phyloP scores from a whole-genome alignment of 23 tunicate species.

The Halocynthia aurantium region DNA sequence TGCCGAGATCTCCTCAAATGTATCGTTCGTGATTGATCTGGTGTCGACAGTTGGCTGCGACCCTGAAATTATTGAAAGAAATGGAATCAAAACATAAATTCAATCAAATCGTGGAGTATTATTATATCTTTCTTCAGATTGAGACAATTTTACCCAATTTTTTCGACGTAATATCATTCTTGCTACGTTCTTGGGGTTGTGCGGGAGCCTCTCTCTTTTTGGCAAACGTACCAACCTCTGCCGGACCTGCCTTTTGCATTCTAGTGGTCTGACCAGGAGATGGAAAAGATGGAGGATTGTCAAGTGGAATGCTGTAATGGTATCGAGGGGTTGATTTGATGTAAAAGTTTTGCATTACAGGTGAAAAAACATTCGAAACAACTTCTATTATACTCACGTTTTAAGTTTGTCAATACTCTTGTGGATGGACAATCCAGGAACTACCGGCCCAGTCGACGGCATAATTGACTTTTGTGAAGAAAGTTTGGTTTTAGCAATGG shows the following conservation, averaged over 20 bases:
- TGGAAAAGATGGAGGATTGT: background rate
- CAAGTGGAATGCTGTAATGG: background rate
- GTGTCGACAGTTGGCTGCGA: background rate
- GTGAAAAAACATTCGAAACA: too few relatives aligned
- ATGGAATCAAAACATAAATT: background rate
- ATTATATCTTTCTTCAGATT: too few relatives aligned
- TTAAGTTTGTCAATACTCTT: too few relatives aligned
- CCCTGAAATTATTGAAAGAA: background rate
- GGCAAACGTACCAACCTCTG: conserved; percentile 3
- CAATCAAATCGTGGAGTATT: too few relatives aligned
- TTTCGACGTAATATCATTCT: too few relatives aligned
- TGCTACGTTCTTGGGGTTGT: background rate
- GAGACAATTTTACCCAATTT: too few relatives aligned
- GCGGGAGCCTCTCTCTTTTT: conserved; percentile 5
- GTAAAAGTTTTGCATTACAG: too few relatives aligned
- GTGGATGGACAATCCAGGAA: too few relatives aligned
- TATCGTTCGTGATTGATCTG: conserved; percentile 15
- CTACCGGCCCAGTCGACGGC: too few relatives aligned
- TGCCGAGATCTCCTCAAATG: conserved; percentile 31
- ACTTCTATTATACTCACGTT: too few relatives aligned
- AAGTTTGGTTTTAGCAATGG: too few relatives aligned
- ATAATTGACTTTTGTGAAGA: too few relatives aligned
- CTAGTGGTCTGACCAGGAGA: background rate
- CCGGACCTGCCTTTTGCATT: background rate
- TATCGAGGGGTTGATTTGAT: background rate